Conservation (phyloP, 2,888 invertebrate genomes). For the Artemia sp. region DNA sequence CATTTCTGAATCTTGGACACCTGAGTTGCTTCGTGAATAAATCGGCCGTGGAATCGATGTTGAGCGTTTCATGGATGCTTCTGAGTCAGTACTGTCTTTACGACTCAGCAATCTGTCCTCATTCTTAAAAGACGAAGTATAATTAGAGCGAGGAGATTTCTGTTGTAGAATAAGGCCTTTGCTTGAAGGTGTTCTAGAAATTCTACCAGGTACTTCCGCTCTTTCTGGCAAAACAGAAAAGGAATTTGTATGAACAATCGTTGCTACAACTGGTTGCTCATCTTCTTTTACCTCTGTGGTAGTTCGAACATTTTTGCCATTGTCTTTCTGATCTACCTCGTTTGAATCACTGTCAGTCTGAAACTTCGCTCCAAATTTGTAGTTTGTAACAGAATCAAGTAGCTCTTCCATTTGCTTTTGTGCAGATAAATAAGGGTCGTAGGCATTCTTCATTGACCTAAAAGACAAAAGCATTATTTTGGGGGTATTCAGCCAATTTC, state of each 20-base stretch:
- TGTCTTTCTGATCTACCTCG: neutral
- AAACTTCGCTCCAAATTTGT: neutral
- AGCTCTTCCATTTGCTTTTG: conserved; percentile 66
- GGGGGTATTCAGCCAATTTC: too few relatives aligned
- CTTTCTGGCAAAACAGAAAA: neutral
- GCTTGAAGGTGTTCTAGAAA: neutral
- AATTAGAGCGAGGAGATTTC: conserved; percentile 1
- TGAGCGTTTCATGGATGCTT: neutral
- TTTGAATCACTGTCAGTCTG: neutral
- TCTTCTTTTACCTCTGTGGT: neutral
- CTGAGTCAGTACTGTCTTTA: neutral
- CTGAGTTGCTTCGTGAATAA: conserved; percentile 1
- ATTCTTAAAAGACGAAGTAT: neutral
- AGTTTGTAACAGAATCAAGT: conserved; percentile 31
- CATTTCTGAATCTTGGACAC: neutral
- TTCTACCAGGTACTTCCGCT: neutral
- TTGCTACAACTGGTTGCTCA: neutral
- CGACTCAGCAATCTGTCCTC: neutral
- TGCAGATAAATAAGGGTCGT: conserved; percentile 60
- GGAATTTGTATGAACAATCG: neutral
- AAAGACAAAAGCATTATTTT: neutral
- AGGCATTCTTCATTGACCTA: conserved; percentile 34
- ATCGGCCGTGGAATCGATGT: conserved; percentile 12
- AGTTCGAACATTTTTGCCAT: neutral
- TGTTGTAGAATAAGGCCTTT: neutral